phyloP scores from a whole-genome alignment of 2,797 vertebrate genomes.

The Pygocentrus nattereri region DNA sequence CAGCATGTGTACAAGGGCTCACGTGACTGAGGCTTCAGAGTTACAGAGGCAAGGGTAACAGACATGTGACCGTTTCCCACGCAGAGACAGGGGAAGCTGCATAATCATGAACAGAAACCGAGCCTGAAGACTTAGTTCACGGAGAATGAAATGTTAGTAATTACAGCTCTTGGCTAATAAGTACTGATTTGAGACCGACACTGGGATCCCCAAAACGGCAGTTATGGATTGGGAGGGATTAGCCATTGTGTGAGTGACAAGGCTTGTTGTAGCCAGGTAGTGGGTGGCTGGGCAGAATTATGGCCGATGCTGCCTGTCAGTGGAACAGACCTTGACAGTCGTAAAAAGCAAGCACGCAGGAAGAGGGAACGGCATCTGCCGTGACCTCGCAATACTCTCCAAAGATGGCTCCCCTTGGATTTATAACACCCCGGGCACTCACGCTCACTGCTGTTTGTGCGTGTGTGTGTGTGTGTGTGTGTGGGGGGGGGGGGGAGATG shows the following conservation, averaged over 20 bases:
- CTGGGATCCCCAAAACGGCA: slow-evolving; percentile 48
- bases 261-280: slow-evolving; percentile 34
- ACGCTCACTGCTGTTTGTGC: slow-evolving; percentile 35
- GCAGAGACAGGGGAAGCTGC: slow-evolving; percentile 16
- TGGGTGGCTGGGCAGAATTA: slow-evolving; percentile 28
- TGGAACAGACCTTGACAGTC: slow-evolving; percentile 49
- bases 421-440: slow-evolving; percentile 41
- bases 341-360: slow-evolving; percentile 39
- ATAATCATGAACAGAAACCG: slow-evolving; percentile 33
- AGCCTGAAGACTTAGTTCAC: slow-evolving; percentile 24
- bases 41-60: slow-evolving; percentile 3
- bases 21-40: slow-evolving; percentile 4
- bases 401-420: slow-evolving; percentile 46
- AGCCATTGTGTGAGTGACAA: slow-evolving; percentile 47
- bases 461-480: slow-evolving; percentile 34
- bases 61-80: slow-evolving; percentile 37
- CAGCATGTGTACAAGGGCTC: slow-evolving; percentile 6
- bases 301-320: slow-evolving; percentile 45
- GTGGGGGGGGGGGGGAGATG: not conserved
- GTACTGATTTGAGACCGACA: slow-evolving; percentile 39
- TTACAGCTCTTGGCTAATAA: slow-evolving; percentile 52
- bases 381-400: slow-evolving; percentile 44
- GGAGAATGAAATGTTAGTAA: slow-evolving; percentile 38
- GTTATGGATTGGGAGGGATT: slow-evolving; percentile 53
- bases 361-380: slow-evolving; percentile 41